phyloP scores from a whole-genome alignment of 2,888 invertebrate genomes.

The Lysandra coridon region DNA sequence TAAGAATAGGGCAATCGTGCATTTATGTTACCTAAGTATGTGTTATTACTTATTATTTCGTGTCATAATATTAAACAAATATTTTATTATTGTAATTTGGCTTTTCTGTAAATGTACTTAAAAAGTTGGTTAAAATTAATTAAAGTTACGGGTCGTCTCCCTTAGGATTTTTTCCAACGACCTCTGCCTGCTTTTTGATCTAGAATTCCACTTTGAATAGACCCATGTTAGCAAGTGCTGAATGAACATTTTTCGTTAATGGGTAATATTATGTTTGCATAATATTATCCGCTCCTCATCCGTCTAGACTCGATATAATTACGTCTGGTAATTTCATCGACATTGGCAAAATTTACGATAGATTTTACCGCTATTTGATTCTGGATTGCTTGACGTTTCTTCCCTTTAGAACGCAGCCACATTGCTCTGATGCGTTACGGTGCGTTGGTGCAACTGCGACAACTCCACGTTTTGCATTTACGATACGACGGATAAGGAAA shows the following conservation, averaged over 20 bases:
- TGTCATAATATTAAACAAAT: no score
- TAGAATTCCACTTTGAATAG: background rate
- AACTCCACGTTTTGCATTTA: no score
- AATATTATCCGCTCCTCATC: conserved; percentile 1
- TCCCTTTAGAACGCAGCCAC: background rate
- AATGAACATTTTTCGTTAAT: background rate
- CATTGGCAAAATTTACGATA: background rate
- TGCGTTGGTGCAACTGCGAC: background rate
- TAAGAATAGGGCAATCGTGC: background rate
- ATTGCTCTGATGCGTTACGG: background rate
- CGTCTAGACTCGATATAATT: conserved; percentile 22
- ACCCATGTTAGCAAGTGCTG: background rate
- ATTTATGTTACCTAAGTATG: background rate
- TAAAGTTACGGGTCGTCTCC: no score
- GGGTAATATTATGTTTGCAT: conserved; percentile 4
- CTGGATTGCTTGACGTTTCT: background rate
- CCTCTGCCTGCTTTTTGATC: background rate
- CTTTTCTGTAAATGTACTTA: no score
- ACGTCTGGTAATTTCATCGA: background rate
- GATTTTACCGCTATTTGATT: background rate
- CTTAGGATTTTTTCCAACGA: background rate
- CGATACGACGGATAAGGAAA: no score
- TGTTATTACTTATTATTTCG: background rate
- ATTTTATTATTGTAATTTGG: no score
- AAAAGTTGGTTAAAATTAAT: no score